Evolutionary conservation across 2,113 vertebrate genomes (phyloP).

Genomic region (Dicrurus megarhynchus): DNA sequence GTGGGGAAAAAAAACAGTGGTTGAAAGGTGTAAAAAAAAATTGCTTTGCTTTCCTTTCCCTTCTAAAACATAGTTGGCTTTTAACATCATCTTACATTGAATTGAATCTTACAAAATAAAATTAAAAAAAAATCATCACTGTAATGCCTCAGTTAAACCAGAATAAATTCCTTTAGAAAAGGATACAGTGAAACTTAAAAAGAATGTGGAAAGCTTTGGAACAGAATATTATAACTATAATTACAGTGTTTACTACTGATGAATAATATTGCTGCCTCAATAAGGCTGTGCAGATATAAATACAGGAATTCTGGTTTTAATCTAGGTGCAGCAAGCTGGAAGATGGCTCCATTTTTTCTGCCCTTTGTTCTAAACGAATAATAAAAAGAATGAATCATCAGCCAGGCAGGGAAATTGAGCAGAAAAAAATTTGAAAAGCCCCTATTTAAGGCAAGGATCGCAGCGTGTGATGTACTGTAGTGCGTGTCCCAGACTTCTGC

Average conservation of each 20-base stretch:
- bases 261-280: neutral
- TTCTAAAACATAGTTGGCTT: neutral
- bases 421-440: neutral
- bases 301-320: neutral
- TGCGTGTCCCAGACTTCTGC: neutral
- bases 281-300: neutral
- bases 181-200: neutral
- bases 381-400: neutral
- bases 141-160: neutral
- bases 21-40: neutral
- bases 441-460: neutral
- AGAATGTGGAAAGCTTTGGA: neutral
- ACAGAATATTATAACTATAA: neutral
- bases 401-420: neutral
- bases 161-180: neutral
- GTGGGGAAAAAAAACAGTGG: neutral
- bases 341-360: neutral
- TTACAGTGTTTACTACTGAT: conserved; percentile 2
- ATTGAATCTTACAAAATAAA: neutral
- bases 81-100: neutral
- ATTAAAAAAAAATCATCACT: neutral
- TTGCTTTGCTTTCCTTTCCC: neutral
- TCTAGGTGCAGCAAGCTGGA: neutral
- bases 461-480: accelerated
- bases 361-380: conserved; percentile 28